phyloP scores from a whole-genome alignment of 2,888 invertebrate species.

The Mechanitis messenoides region DNA sequence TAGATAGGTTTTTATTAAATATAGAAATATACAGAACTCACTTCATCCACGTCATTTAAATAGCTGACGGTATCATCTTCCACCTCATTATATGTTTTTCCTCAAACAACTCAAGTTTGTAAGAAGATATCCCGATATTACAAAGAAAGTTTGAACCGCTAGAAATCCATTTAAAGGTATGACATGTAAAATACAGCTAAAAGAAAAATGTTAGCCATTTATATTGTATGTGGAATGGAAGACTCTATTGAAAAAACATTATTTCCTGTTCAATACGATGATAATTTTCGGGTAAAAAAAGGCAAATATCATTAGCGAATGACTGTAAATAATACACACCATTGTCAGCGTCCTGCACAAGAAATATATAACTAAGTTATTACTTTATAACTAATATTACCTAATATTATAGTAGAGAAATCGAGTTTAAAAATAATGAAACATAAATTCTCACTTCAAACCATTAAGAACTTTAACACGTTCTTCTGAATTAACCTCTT shows the following conservation, averaged over 20 bases:
- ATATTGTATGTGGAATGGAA: too few relatives aligned
- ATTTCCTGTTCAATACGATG: constrained; percentile 35
- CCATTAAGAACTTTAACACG: constrained; percentile 37
- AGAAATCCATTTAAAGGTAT: constrained; percentile 38
- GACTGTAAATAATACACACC: constrained; percentile 24
- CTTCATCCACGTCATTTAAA: constrained; percentile 38
- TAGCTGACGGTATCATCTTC: constrained; percentile 32
- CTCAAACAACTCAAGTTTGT: constrained; percentile 33
- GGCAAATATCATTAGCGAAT: constrained; percentile 24
- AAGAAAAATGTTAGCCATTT: constrained; percentile 4
- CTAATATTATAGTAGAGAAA: too few relatives aligned
- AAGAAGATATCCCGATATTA: constrained; percentile 42
- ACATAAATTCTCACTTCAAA: constrained; percentile 33
- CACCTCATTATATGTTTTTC: constrained; percentile 34
- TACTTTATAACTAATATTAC: too few relatives aligned
- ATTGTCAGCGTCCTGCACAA: constrained; percentile 24
- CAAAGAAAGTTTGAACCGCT: constrained; percentile 41
- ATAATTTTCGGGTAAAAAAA: constrained; percentile 32
- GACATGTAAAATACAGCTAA: constrained; percentile 34
- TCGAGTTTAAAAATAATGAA: background rate
- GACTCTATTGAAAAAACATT: too few relatives aligned
- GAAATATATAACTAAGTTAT: too few relatives aligned
- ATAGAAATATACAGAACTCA: constrained; percentile 17
- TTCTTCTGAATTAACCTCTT: constrained; percentile 9
- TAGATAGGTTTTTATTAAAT: too few relatives aligned